phyloP scores from a whole-genome alignment of 2,113 vertebrate genomes.

The Lophotis ruficrista region DNA sequence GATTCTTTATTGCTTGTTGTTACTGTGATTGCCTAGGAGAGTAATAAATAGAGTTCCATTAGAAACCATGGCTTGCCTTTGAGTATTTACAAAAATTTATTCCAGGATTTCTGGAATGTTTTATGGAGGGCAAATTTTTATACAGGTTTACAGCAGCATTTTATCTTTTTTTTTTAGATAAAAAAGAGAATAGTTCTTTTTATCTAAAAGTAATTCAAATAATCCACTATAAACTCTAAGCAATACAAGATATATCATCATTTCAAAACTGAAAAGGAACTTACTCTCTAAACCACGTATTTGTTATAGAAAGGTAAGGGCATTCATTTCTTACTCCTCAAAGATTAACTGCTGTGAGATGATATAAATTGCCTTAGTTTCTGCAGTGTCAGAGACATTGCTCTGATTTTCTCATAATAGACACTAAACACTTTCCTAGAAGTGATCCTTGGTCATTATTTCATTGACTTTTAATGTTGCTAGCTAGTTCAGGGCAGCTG shows the following conservation, averaged over 20 bases:
- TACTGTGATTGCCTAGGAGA: constrained; percentile 48
- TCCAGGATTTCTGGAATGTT: not conserved
- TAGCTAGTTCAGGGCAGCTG: not conserved
- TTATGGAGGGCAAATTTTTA: constrained; percentile 27
- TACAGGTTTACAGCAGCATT: not conserved
- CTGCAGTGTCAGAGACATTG: not conserved
- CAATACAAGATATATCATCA: not conserved
- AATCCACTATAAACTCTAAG: not conserved
- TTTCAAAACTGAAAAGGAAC: constrained; percentile 4
- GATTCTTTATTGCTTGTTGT: constrained; percentile 59
- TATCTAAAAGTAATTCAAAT: not conserved
- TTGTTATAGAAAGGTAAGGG: not conserved
- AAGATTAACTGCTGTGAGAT: not conserved
- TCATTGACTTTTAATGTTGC: not conserved
- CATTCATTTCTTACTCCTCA: not conserved
- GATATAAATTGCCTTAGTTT: not conserved
- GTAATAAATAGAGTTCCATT: constrained; percentile 26
- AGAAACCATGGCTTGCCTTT: constrained; percentile 42
- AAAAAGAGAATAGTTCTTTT: not conserved
- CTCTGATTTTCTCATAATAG: not conserved
- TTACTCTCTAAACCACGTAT: not conserved
- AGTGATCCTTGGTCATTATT: not conserved
- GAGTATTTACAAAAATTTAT: constrained; percentile 20
- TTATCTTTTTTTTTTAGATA: not conserved
- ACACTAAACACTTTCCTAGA: not conserved